Evolutionary conservation across 64 coral and sea anemone genomes (phyloP).

Genomic region (Trachythela sp.): DNA sequence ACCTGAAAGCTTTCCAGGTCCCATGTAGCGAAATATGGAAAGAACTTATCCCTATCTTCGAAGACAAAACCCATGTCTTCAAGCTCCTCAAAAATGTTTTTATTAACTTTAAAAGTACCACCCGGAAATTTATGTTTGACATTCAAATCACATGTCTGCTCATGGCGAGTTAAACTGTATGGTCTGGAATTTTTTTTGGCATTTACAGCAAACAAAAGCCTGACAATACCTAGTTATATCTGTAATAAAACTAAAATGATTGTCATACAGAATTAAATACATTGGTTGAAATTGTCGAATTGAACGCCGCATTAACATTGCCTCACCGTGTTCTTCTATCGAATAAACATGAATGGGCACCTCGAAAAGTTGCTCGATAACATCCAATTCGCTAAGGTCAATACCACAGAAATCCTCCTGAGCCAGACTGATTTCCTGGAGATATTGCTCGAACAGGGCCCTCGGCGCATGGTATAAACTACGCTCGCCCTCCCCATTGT

Average conservation of each 20-base stretch:
- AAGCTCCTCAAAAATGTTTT: neutral
- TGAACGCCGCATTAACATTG: neutral
- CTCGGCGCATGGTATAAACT: neutral
- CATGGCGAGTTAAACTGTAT: neutral
- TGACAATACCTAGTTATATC: neutral
- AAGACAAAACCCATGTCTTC: neutral
- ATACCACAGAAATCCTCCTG: neutral
- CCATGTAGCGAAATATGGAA: neutral
- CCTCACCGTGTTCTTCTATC: neutral
- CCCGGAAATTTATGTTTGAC: slow-evolving; percentile 14
- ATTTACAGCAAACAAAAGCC: neutral
- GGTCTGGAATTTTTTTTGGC: neutral
- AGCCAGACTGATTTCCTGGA: neutral
- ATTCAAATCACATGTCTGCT: neutral
- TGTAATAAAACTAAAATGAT: slow-evolving; percentile 13
- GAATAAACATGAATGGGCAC: neutral
- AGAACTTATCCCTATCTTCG: neutral
- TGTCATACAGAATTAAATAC: neutral
- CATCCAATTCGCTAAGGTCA: neutral
- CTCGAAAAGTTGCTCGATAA: neutral
- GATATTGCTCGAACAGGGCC: neutral
- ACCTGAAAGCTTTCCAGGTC: neutral
- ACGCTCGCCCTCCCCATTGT: neutral
- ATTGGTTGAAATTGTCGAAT: neutral
- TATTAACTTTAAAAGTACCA: neutral